Conservation (phyloP, 2,797 vertebrate genomes). For the Apogon hyalosoma region DNA sequence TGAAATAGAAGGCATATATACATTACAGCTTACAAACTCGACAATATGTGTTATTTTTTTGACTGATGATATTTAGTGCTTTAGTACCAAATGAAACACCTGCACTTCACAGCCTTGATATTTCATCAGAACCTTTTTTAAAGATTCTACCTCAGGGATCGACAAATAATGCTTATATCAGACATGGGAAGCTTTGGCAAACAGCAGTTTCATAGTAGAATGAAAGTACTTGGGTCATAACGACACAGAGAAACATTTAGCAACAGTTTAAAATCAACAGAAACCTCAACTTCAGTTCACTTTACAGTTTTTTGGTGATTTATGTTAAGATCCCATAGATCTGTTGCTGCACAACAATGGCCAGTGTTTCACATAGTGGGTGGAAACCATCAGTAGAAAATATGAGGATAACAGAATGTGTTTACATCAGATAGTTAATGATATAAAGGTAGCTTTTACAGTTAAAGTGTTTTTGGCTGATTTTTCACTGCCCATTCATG, state of each 20-base stretch:
- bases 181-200: neutral
- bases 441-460: too few species aligned
- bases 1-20: too few species aligned
- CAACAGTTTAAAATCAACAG: conserved; percentile 24
- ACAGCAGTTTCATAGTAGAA: neutral
- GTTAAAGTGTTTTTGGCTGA: neutral
- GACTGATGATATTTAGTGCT: too few species aligned
- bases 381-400: too few species aligned
- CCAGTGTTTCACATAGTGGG: too few species aligned
- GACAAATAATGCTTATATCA: conserved; percentile 12
- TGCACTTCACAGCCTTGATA: neutral
- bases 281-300: conserved; percentile 2
- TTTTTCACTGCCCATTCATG: neutral
- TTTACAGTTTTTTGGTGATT: too few species aligned
- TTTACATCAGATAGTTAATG: too few species aligned
- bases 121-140: conserved; percentile 1
- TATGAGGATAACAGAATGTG: too few species aligned
- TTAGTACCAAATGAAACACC: neutral
- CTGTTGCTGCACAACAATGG: too few species aligned
- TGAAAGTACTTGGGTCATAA: neutral
- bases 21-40: too few species aligned
- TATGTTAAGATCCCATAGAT: too few species aligned
- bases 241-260: conserved; percentile 8
- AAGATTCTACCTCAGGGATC: conserved; percentile 7
- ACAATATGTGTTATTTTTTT: too few species aligned